These are phyloP conservation scores for Dicyrtoma fusca DNA, from an alignment of 2,888 invertebrate species.

Conservation along the genomic window DNA sequence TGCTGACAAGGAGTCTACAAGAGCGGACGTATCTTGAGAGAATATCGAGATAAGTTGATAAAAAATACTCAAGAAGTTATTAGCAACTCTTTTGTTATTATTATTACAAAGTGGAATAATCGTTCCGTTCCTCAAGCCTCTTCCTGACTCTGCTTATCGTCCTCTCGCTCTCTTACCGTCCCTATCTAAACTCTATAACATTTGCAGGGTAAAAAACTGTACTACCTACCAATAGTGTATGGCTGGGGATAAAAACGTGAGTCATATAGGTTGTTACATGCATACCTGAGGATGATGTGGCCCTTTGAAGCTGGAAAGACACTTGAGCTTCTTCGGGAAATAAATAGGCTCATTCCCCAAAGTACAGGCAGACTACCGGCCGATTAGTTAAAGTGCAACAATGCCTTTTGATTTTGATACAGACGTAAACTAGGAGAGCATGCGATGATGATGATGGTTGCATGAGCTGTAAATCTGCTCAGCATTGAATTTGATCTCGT, in stretches of 20 bases:
- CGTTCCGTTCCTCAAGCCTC: conserved; percentile 23
- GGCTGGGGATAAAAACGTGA: conserved; percentile 34
- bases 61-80: conserved; percentile 40
- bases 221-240: too few species aligned
- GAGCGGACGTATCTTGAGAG: not conserved
- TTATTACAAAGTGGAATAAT: conserved; percentile 32
- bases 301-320: conserved; percentile 35
- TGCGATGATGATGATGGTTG: too few species aligned
- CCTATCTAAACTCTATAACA: not conserved
- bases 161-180: not conserved
- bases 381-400: not conserved
- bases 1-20: not conserved
- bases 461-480: too few species aligned
- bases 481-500: too few species aligned
- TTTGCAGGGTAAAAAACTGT: conserved; percentile 18
- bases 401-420: not conserved
- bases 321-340: conserved; percentile 26
- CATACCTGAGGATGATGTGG: conserved; percentile 26
- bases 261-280: too few species aligned
- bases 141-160: not conserved
- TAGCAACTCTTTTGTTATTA: conserved; percentile 41
- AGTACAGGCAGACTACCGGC: too few species aligned
- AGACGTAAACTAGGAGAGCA: too few species aligned
- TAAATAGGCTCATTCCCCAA: not conserved
- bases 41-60: conserved; percentile 31